Evolutionary conservation across 2,888 invertebrate genomes (phyloP), one percentile per base, ranked within the genome.

Genomic region (Drosophila hamatofila): DNA sequence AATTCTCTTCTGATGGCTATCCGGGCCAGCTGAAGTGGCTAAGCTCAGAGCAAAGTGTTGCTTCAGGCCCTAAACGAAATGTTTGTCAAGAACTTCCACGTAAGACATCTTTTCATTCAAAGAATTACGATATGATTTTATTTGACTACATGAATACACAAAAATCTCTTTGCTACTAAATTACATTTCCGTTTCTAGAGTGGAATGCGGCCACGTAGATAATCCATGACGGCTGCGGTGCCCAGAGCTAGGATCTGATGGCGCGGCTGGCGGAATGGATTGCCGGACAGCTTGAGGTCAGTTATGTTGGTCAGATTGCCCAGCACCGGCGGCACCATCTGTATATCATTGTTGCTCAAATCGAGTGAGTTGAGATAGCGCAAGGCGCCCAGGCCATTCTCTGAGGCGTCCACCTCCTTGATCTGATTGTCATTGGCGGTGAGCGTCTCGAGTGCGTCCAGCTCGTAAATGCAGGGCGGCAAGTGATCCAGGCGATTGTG

Each of bases 201-300:
- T 1, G 96, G 96, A 86, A 98, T 97, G 78, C 97, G 95, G 92
- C 96, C 96, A 70, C 97, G 94, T 39, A 98, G 94, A 92, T 98
- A 98, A 2, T 96, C 95, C 86, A 98, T 94, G 57, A 98, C 92
- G 25, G 96, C 95, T 2, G 94, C 95, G 0, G 98, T 98, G 73
- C 98, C 97, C 92, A 97, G 97, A 57, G 95, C 95, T 54, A 98
- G 93, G 71, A 98, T 95, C 25, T 97, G 96, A 92, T 97, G 96
- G 2, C 98, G 95, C 11, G 98, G 98, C 91, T 97, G 96, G 48
- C 97, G 95, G 92, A 98, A 98, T 64, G 96, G 95, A 93, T 98
- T 98, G 49, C 98, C 98, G 93, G 95, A 95, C 62, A 98, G 93
- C 87, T 96, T 95, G 80, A 98, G 92, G 16, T 94, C 94, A 84